phyloP scores from a whole-genome alignment of 2,113 vertebrate genomes.

The Rhipidura dahli region DNA sequence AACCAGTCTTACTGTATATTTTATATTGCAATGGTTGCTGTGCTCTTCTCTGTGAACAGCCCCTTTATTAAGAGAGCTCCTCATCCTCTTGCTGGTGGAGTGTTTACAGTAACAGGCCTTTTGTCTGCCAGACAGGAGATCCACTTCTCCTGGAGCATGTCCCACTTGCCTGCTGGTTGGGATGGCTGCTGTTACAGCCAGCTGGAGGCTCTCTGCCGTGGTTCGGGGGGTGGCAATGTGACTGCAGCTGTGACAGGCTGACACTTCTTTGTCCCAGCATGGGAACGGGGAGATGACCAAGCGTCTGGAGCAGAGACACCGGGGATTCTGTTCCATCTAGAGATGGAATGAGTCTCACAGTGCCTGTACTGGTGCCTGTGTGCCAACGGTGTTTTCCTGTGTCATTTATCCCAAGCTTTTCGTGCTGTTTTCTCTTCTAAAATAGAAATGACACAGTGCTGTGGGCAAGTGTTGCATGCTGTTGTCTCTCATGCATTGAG shows the following conservation, averaged over 20 bases:
- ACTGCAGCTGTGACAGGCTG: not conserved
- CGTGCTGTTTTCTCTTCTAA: not conserved
- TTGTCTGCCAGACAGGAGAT: not conserved
- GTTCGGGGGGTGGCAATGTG: not conserved
- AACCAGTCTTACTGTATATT: not conserved
- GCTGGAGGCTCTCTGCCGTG: not conserved
- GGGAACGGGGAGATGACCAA: not conserved
- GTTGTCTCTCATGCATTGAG: not conserved
- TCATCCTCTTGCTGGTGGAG: not conserved
- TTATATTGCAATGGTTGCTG: not conserved
- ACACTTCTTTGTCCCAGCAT: not conserved
- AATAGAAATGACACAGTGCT: not conserved
- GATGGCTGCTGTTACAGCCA: not conserved
- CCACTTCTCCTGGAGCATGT: not conserved
- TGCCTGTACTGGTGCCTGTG: not conserved
- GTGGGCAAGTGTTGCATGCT: not conserved
- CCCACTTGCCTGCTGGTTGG: not conserved
- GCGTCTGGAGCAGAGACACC: not conserved
- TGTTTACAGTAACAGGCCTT: not conserved
- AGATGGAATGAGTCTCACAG: not conserved
- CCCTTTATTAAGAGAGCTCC: not conserved
- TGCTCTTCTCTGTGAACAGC: not conserved
- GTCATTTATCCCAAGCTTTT: not conserved
- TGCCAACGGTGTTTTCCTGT: not conserved
- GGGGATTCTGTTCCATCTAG: not conserved